Evolutionary conservation across 2,113 vertebrate species (phyloP).

Genomic region (Pelvicachromis taeniatus): DNA sequence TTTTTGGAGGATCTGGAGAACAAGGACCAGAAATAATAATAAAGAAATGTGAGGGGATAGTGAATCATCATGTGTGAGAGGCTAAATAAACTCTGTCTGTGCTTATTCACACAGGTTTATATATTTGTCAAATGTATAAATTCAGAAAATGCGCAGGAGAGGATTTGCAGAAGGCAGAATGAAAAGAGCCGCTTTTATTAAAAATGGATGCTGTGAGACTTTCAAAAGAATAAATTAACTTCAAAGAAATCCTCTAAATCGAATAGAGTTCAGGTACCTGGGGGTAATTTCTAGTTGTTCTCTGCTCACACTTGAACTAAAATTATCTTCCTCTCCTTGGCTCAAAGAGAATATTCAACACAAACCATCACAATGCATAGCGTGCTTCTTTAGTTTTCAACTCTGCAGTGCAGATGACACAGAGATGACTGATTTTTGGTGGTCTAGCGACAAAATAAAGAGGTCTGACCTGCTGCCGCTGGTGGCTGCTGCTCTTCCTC

Average conservation of each 20-base stretch:
- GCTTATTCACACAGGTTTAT: background rate
- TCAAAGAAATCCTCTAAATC: background rate
- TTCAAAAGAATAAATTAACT: background rate
- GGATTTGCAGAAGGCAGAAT: background rate
- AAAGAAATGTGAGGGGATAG: background rate
- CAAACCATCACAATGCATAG: background rate
- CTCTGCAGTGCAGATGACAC: background rate
- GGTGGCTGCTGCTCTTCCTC: constrained; percentile 80
- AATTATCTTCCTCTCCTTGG: background rate
- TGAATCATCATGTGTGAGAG: background rate
- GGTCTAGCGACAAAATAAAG: background rate
- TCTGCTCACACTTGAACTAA: background rate
- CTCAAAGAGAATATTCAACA: background rate
- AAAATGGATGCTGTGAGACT: background rate
- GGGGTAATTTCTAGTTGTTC: background rate
- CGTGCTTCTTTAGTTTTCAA: background rate
- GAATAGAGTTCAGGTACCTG: background rate
- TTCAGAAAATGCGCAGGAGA: background rate
- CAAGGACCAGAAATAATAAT: background rate
- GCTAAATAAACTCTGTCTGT: background rate
- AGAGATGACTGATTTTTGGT: background rate
- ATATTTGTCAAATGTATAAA: background rate
- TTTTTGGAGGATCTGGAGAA: constrained; percentile 79
- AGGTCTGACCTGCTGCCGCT: constrained; percentile 32
- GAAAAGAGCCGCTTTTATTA: background rate